Evolutionary conservation across 2,888 invertebrate species (phyloP), one percentile per base, ranked within the genome.

Genomic region (Epistrophella euchroma): DNA sequence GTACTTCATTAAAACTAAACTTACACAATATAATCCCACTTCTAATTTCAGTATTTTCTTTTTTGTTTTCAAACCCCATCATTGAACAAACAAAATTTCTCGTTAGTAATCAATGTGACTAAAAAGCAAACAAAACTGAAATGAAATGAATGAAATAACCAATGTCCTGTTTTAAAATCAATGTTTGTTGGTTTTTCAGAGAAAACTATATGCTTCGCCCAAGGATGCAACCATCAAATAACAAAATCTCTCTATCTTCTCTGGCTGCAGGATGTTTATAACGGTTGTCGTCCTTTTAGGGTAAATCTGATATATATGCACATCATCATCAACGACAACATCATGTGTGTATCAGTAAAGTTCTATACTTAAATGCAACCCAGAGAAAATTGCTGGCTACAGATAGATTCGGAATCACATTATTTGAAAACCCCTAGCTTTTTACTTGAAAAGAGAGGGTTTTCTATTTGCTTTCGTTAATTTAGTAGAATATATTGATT

Each of bases 161-260:
- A 60, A 40, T 60, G 60, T 60, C 60, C 60, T 60, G 22, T 60
- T 60, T 60, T 60, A 19, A 64, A 47, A 47, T 47, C 45, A 25
- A 47, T 66, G 19, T 32, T 45, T 19, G 17, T 66, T 32, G 47
- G 19, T 47, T 66, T 66, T 66, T 7, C 19, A 35, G 13, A 32
- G 11, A 28, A 64, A 64, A 45, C 17, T 32, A 17, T 5, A 2
- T 22, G 19, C 55, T 10, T 22, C 4, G 28, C 45, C 56, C 58
- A 37, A 64, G 17, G 19, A 58, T 58, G 22, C 19, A 32, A 64
- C 43, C 28, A 13, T 32, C 32, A 66, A 13, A 62, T n/a, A 62
- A 15, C 52, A 62, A 62, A 62, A 62, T 43, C 25, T 43, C n/a
- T 47, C 47, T 35, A n/a, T 32, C 28, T 45, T 64, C 17, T 28